Conservation (phyloP, 2,113 vertebrate genomes). For the Hydropotes inermis region DNA sequence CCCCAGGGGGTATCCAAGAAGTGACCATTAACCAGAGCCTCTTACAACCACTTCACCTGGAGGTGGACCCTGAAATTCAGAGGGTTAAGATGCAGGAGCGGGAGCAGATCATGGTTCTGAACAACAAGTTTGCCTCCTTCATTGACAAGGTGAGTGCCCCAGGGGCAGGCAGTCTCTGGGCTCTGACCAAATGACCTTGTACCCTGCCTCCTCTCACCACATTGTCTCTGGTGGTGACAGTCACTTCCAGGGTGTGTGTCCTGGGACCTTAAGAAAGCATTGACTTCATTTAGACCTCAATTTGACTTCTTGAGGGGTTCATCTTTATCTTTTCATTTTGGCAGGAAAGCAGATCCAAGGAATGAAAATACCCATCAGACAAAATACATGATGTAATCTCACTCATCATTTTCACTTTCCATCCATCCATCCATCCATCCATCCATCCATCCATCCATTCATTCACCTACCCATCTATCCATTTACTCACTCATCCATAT, state of each 20-base stretch:
- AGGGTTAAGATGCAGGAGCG: slow-evolving; percentile 82
- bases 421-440: neutral
- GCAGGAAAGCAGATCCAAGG: neutral
- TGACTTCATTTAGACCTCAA: neutral
- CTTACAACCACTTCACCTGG: slow-evolving; percentile 61
- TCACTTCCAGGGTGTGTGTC: neutral
- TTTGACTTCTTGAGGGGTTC: neutral
- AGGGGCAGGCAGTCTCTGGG: neutral
- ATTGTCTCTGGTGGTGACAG: neutral
- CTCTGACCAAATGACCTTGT: neutral
- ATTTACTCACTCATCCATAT: neutral
- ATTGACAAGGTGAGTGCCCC: slow-evolving; percentile 84
- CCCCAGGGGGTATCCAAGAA: slow-evolving; percentile 55
- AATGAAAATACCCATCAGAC: neutral
- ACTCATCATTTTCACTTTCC: neutral
- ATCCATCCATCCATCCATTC: no score
- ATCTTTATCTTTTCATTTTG: neutral
- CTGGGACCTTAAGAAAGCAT: neutral
- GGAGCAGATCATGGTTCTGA: slow-evolving; percentile 87
- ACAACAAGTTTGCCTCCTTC: slow-evolving; percentile 87
- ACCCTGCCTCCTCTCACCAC: neutral
- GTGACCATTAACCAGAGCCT: slow-evolving; percentile 74
- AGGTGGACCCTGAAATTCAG: slow-evolving; percentile 77
- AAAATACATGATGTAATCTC: neutral
- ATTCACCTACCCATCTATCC: neutral